These are phyloP conservation scores for Strix occidentalis DNA, from an alignment of 2,797 vertebrate genomes.

Conservation along the genomic window DNA sequence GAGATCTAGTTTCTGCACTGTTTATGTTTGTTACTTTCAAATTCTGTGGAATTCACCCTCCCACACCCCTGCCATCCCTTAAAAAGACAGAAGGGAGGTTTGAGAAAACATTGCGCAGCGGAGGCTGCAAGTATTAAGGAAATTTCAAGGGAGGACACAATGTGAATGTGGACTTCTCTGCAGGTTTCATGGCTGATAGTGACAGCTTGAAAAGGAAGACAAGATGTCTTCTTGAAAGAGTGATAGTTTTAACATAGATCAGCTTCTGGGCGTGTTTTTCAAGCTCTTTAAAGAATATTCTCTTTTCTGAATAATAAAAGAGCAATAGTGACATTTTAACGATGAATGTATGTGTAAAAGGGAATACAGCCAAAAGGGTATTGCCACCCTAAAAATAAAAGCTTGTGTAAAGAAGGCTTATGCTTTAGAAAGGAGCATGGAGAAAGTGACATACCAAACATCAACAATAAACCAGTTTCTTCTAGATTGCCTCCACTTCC, in stretches of 20 bases:
- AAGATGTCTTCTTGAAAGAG: neutral
- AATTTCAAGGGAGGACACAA: neutral
- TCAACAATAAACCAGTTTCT: neutral
- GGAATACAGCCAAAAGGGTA: neutral
- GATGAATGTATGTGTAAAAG: neutral
- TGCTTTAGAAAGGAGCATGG: neutral
- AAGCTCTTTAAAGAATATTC: neutral
- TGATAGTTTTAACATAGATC: neutral
- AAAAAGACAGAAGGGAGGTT: neutral
- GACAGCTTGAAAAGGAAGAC: neutral
- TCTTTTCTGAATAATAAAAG: constrained; percentile 15
- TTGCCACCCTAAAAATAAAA: constrained; percentile 4
- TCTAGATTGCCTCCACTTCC: neutral
- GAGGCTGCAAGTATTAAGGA: neutral
- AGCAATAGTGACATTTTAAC: neutral
- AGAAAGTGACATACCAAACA: constrained; percentile 26
- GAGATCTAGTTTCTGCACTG: neutral
- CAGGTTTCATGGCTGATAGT: neutral
- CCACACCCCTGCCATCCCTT: neutral
- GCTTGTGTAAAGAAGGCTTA: neutral
- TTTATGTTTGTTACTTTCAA: neutral
- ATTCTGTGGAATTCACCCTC: neutral
- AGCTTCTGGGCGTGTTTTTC: neutral
- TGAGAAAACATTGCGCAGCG: neutral
- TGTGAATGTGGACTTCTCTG: neutral